Evolutionary conservation across 1,140 invertebrate species (phyloP).

Genomic region (Artemia franciscana): DNA sequence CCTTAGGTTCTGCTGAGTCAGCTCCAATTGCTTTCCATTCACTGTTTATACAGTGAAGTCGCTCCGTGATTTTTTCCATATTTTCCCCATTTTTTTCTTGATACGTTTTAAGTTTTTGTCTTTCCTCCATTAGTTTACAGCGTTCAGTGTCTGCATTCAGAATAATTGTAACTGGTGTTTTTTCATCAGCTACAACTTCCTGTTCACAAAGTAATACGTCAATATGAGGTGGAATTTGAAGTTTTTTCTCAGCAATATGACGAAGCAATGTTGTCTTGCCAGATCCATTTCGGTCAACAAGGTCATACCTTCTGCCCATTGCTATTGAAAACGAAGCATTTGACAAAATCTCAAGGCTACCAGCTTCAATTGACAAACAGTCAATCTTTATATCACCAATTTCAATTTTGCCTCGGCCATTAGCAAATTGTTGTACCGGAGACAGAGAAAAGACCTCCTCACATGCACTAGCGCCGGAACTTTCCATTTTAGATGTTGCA

Average conservation of each 20-base stretch:
- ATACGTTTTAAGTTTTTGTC: conserved; percentile 47
- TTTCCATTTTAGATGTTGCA: conserved; percentile 68
- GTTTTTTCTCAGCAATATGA: conserved; percentile 56
- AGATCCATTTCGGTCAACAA: conserved; percentile 97
- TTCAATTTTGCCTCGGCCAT: conserved; percentile 59
- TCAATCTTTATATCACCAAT: conserved; percentile 30
- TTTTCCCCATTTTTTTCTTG: conserved; percentile 31
- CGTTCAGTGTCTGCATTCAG: conserved; percentile 76
- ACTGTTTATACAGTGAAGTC: conserved; percentile 47
- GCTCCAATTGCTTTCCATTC: conserved; percentile 88
- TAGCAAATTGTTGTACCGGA: conserved; percentile 62
- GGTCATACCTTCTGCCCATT: conserved; percentile 73
- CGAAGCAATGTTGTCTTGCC: conserved; percentile 92
- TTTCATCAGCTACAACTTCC: conserved; percentile 81
- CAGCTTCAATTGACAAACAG: conserved; percentile 90
- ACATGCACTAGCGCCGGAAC: conserved; percentile 60
- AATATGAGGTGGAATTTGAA: conserved; percentile 83
- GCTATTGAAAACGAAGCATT: conserved; percentile 88
- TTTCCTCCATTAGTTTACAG: conserved; percentile 51
- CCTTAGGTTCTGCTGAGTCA: conserved; percentile 83
- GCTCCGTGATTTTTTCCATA: conserved; percentile 10
- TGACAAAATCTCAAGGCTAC: conserved; percentile 88
- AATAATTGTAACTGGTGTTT: conserved; percentile 71
- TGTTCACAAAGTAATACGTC: conserved; percentile 96
- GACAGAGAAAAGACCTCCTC: conserved; percentile 91